Base-by-base conservation (phyloP, 2,797 vertebrate genomes). In the Eulemur albifrons region DNA sequence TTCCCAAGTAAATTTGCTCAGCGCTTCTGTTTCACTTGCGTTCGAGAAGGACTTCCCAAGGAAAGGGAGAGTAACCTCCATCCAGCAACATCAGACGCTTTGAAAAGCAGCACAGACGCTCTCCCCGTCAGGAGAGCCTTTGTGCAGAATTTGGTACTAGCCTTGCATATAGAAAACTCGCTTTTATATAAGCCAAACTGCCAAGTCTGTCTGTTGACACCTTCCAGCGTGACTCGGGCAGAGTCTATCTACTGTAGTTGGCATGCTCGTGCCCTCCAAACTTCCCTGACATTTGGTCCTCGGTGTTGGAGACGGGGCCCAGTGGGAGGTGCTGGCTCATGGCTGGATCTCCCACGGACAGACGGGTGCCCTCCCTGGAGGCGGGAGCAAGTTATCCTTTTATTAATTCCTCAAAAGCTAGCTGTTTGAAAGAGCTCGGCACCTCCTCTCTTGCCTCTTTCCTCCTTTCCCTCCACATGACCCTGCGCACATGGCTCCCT, bases 391-490 rank as follows among this genome's bases (percentile, higher is more conserved):
- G 7, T 79, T 25, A 4, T 54, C 21, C 4, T 21, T 79, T 9
- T 15, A 54, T 52, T 35, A 38, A 23, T 27, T 38, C 50, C 50
- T 38, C 13, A 7, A 25, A 20, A 79, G 13, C 50, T 35, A 12
- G 4, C 15, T 23, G n/a, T 25, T 25, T 25, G 25, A 38, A 54
- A 54, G 2, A 27, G 76, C 4, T 4, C 4, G 21, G 50, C 50
- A 25, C 23, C 50, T 38, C n/a, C 50, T 4, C 35, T 7, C 20
- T 8, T 4, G 52, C 50, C 23, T 79, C 21, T 35, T 54, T 7
- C 10, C 2, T 4, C 21, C 32, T 77, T 21, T 15, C 21, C 35
- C 4, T 1, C 32, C 21, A 0, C 35, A 1, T 15, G 21, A 9
- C 54, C 48, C n/a, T 27, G 52, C 20, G 52, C 48, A n/a, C 7